phyloP scores from a whole-genome alignment of 2,113 vertebrate species.

The Psittacula cyanocephala region DNA sequence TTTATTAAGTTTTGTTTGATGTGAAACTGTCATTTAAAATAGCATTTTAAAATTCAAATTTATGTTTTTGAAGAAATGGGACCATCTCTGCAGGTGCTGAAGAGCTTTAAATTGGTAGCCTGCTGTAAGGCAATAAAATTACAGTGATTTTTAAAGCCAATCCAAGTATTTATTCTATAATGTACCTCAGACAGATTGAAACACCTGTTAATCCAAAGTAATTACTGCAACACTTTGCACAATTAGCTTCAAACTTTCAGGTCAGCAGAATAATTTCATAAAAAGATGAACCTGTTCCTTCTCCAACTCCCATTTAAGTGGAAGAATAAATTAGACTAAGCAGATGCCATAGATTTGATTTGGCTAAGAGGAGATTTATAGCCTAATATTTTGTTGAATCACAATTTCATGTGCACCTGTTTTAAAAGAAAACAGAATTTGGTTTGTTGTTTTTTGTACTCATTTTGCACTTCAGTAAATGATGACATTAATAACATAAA shows the following conservation, averaged over 20 bases:
- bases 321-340: slow-evolving; percentile 22
- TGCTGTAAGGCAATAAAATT: not conserved
- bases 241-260: slow-evolving; percentile 26
- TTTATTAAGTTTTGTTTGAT: not conserved
- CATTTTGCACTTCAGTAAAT: not conserved
- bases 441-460: not conserved
- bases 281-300: not conserved
- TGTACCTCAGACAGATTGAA: not conserved
- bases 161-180: not conserved
- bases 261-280: slow-evolving; percentile 14
- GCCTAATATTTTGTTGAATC: not conserved
- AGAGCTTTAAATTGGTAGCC: not conserved
- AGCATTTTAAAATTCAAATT: not conserved
- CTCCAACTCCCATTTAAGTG: not conserved
- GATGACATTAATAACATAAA: not conserved
- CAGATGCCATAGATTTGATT: not conserved
- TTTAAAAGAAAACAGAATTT: not conserved
- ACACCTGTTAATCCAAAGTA: not conserved
- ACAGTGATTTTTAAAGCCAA: not conserved
- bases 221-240: not conserved
- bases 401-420: not conserved
- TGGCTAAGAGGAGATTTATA: slow-evolving; percentile 3
- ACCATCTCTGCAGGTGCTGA: not conserved
- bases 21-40: not conserved
- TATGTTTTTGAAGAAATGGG: not conserved